Percentiles rank a stretch among this genome's conserved stretches.
Evolutionary conservation across 2,113 vertebrate species (phyloP).

Genomic region (Hyla sarda): DNA sequence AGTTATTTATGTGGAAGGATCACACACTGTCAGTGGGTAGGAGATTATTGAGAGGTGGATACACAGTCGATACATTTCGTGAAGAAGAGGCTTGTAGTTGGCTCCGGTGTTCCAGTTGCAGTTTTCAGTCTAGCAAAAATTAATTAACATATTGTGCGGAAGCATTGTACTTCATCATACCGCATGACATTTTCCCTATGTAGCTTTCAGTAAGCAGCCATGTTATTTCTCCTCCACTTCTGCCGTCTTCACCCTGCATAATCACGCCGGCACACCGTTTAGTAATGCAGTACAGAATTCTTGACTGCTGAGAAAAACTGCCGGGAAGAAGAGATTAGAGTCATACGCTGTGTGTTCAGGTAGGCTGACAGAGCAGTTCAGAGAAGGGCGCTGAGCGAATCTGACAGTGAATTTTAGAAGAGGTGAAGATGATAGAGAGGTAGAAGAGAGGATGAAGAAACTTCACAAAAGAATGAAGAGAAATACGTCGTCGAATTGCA

Average conservation of each 20-base stretch:
- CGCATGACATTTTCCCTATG: slow-evolving; percentile 12
- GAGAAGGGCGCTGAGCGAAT: slow-evolving; percentile 28
- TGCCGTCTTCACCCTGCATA: slow-evolving; percentile 29
- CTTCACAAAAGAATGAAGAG: slow-evolving; percentile 6
- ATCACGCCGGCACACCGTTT: slow-evolving; percentile 29
- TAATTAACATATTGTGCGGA: slow-evolving; percentile 28
- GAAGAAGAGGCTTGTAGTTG: slow-evolving; percentile 20
- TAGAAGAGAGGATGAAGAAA: slow-evolving; percentile 41
- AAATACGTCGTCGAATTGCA: neutral
- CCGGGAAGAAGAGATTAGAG: slow-evolving; percentile 50
- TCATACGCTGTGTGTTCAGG: slow-evolving; percentile 21
- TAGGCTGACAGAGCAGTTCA: slow-evolving; percentile 50
- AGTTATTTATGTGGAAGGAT: slow-evolving; percentile 42
- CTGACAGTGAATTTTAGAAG: slow-evolving; percentile 55
- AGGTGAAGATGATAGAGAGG: slow-evolving; percentile 52
- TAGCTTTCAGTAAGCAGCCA: slow-evolving; percentile 7
- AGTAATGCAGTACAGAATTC: slow-evolving; percentile 47
- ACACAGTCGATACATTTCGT: neutral
- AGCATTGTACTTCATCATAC: slow-evolving; percentile 23
- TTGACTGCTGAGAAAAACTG: slow-evolving; percentile 57
- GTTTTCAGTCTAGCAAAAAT: slow-evolving; percentile 8
- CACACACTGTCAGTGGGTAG: slow-evolving; percentile 8
- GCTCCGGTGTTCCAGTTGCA: neutral
- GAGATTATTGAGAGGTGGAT: slow-evolving; percentile 21
- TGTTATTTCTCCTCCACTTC: slow-evolving; percentile 35